Evolutionary conservation across 2,797 vertebrate genomes (phyloP), one percentile per base, ranked within the genome.

Genomic region (Lutjanus campechanus): DNA sequence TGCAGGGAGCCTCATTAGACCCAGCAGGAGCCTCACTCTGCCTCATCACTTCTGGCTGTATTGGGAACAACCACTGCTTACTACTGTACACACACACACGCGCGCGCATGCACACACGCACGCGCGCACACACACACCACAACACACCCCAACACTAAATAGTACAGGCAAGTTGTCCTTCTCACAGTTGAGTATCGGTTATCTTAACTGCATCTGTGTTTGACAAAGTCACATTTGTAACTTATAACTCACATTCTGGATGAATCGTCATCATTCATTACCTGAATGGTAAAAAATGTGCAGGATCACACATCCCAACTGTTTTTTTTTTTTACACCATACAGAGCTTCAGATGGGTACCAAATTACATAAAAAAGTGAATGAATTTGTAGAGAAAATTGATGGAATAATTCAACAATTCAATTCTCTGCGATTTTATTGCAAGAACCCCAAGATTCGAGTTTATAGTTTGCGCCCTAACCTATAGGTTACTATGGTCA

Each of bases 1-100:
- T 87, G 91, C 89, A 88, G 95, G 95, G 94, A 91, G 90, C 92
- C 95, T 96, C 95, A 95, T 95, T 96, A 96, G 79, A 89, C 93
- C 82, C 95, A 96, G 96, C 95, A 89, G 95, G 95, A 85, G 82
- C 80, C 67, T 64, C 81, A 89, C 92, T 93, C 89, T 91, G 91
- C 89, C 89, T 94, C 91, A 95, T 95, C 93, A 95, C 89, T 95
- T 94, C 89, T 91, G 84, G 84, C 88, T 91, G 88, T 76, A 92
- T 73, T 85, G 84, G 87, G 84, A 91, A 84, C 88, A 90, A 88
- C 77, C 78, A 84, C 64, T 81, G 82, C 85, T 89, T 82, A 91
- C 74, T 60, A 66, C 84, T 79, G 64, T 66, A 76, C 61, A 80
- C 71, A 76, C 69, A 85, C 69, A 89, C 43, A 65, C 62, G 66